Base-by-base conservation (phyloP, 2,113 vertebrate genomes). In the Lampris incognitus region DNA sequence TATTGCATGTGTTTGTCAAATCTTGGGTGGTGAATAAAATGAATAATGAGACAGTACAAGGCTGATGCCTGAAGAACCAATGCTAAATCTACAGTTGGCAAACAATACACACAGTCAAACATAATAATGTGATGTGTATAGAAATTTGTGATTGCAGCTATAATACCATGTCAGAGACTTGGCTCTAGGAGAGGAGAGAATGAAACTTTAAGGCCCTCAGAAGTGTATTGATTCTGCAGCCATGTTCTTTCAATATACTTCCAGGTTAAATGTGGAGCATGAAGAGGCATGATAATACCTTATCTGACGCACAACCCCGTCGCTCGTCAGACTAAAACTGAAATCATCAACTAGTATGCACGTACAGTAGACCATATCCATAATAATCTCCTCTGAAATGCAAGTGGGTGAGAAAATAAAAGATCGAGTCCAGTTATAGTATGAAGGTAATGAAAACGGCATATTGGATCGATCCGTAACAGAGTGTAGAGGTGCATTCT, bases 401-500 rank as follows among this genome's bases (percentile, higher is more conserved):
- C 9, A 60, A 63, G 57, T 36, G 55, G 41, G 10, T 9, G 4
- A 24, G 24, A 24, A 24, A 24, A 24, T 24, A 24, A 24, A 41
- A 46, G 0, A 13, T 13, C 6, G 40, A 55, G 10, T 3, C 60
- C 37, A 54, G 48, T 64, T 56, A n/a, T 49, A 24, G 24, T 24
- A 65, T 39, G 13, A 74, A 69, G 78, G 83, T 81, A 83, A 82
- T 78, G 86, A 72, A 71, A 72, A 49, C 41, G 73, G 78, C 38
- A 48, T 72, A 64, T 24, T 24, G 24, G 24, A 24, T 24, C 24
- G 24, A 24, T 24, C 24, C 24, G 24, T 24, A 24, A 74, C 55
- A 81, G 44, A 79, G 85, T 74, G 76, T 59, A 86, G 60, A 78
- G 85, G 87, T 50, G 78, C 83, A 86, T 69, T 71, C 78, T 89